Conservation (phyloP, 2,888 invertebrate genomes). For the Apodemia mormo region DNA sequence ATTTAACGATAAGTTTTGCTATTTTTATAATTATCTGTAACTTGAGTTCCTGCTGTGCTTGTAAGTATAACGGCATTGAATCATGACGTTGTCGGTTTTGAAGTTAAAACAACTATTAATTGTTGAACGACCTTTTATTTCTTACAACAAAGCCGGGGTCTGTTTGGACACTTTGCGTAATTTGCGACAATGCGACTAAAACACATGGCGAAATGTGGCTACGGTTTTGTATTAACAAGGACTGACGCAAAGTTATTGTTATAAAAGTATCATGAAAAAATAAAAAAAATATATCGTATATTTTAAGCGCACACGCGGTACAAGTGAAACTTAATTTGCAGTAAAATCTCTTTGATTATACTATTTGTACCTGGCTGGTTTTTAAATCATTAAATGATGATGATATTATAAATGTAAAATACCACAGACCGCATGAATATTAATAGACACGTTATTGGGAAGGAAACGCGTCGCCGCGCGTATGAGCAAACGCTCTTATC, state of each 20-base stretch:
- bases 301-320: too few species aligned
- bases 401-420: too few species aligned
- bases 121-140: slow-evolving; percentile 71
- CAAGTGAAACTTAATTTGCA: too few species aligned
- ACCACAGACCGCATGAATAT: too few species aligned
- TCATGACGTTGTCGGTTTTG: slow-evolving; percentile 65
- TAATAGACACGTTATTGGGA: too few species aligned
- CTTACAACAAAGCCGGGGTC: slow-evolving; percentile 56
- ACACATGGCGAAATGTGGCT: slow-evolving; percentile 19
- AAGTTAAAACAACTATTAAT: slow-evolving; percentile 69
- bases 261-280: too few species aligned
- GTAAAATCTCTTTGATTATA: too few species aligned
- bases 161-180: slow-evolving; percentile 80
- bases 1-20: slow-evolving; percentile 21
- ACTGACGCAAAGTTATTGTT: not conserved
- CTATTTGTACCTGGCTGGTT: too few species aligned
- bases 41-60: slow-evolving; percentile 51
- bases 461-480: too few species aligned
- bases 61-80: slow-evolving; percentile 62
- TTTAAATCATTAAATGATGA: too few species aligned
- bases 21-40: slow-evolving; percentile 25
- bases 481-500: too few species aligned
- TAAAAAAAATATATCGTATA: too few species aligned
- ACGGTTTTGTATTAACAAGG: slow-evolving; percentile 15
- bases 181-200: slow-evolving; percentile 48